phyloP scores from a whole-genome alignment of 2,113 vertebrate species.

The Leptocoma aspasia region DNA sequence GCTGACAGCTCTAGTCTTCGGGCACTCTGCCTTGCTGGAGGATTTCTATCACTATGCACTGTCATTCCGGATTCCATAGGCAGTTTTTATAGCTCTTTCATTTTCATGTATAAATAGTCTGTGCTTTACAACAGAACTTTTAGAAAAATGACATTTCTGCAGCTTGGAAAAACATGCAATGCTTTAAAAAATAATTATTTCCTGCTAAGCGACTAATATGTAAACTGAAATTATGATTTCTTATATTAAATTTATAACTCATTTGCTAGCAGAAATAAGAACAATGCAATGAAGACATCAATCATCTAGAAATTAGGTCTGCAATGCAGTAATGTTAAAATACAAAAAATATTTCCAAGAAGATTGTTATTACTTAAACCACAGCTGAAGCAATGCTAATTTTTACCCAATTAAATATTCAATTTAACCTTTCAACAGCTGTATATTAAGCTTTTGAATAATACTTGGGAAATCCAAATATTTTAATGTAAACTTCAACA shows the following conservation, averaged over 20 bases:
- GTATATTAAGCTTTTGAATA: not conserved
- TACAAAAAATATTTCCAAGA: not conserved
- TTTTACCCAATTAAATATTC: not conserved
- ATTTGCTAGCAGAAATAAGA: not conserved
- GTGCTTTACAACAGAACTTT: not conserved
- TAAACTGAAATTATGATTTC: not conserved
- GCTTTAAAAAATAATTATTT: not conserved
- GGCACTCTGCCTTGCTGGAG: not conserved
- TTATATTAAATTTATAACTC: not conserved
- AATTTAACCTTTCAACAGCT: not conserved
- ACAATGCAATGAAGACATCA: not conserved
- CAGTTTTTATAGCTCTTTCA: not conserved
- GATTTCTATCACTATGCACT: not conserved
- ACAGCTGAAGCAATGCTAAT: not conserved
- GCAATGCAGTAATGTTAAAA: not conserved
- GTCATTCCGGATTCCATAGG: not conserved
- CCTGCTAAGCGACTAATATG: not conserved
- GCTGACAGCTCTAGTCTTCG: slow-evolving; percentile 1
- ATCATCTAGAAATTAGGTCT: not conserved
- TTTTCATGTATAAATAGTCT: not conserved
- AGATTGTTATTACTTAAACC: not conserved
- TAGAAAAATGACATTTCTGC: not conserved
- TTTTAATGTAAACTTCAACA: not conserved
- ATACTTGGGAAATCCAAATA: not conserved
- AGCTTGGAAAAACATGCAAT: not conserved